These are phyloP conservation scores for Apus apus DNA, from an alignment of 2,113 vertebrate species.

Conservation along the genomic window DNA sequence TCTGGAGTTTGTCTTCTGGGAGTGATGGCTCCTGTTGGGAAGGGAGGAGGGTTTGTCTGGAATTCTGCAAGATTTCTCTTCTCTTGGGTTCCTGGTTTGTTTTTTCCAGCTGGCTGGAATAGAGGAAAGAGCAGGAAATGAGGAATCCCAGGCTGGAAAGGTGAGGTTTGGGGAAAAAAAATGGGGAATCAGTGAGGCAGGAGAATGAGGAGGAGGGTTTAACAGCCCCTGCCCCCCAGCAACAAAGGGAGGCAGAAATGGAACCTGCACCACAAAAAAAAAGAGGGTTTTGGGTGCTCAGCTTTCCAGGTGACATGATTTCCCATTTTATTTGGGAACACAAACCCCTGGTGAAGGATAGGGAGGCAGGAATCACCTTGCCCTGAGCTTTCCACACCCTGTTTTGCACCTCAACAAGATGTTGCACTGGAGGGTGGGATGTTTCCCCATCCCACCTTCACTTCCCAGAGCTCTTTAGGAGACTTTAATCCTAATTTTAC, in stretches of 20 bases:
- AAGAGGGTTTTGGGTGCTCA: background rate
- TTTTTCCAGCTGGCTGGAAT: no score
- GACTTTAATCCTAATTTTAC: background rate
- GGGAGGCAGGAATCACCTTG: background rate
- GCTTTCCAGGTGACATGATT: accelerated
- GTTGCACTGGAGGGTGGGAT: background rate
- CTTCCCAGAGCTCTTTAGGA: background rate
- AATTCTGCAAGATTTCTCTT: background rate
- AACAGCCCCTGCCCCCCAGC: background rate
- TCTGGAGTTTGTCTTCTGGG: background rate
- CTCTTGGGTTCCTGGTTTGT: background rate
- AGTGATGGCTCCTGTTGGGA: background rate
- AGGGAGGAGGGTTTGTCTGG: background rate
- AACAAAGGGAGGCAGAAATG: no score
- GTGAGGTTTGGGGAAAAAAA: background rate
- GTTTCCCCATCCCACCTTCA: background rate
- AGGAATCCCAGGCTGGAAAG: background rate
- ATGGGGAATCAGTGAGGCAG: background rate
- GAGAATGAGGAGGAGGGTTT: background rate
- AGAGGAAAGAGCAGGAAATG: background rate
- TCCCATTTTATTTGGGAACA: background rate
- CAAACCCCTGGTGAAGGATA: no score
- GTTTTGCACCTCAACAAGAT: background rate
- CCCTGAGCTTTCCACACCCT: accelerated
- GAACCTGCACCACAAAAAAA: background rate